Percentiles rank a stretch among this genome's conserved stretches.
Conservation (phyloP, 2,888 invertebrate species). For the Diplolepis rosae region DNA sequence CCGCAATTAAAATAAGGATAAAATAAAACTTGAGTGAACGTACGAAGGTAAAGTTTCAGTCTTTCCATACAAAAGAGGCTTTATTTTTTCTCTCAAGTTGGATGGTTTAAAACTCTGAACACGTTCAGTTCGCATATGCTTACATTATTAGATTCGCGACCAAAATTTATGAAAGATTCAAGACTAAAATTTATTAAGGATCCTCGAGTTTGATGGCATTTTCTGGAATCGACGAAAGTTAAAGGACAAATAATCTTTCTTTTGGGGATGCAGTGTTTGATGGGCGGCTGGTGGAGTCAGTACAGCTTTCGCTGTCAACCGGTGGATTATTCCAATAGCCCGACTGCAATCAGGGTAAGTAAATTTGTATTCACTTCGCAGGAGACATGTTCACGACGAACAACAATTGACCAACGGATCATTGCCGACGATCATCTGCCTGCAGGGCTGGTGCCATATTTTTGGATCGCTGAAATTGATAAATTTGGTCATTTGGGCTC, state of each 20-base stretch:
- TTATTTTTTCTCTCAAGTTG: neutral
- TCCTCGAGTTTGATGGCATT: constrained; percentile 31
- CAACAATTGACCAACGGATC: constrained; percentile 38
- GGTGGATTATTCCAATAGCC: constrained; percentile 89
- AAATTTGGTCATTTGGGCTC: constrained; percentile 35
- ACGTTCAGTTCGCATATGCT: constrained; percentile 7
- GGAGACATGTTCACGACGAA: constrained; percentile 34
- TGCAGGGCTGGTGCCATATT: constrained; percentile 33
- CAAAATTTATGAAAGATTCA: constrained; percentile 20
- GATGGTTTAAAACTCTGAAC: neutral
- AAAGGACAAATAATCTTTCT: constrained; percentile 54
- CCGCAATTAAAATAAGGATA: neutral
- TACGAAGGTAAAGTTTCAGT: neutral
- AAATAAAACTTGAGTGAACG: constrained; percentile 1
- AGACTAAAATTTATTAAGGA: neutral
- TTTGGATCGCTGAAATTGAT: neutral
- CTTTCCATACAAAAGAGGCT: neutral
- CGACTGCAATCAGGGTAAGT: constrained; percentile 90
- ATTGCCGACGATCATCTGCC: constrained; percentile 37
- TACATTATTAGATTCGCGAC: constrained; percentile 21
- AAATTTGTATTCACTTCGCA: constrained; percentile 38
- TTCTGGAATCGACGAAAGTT: constrained; percentile 37
- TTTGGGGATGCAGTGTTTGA: constrained; percentile 81
- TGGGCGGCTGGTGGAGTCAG: constrained; percentile 92
- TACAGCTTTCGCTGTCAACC: constrained; percentile 94